Evolutionary conservation across 2,888 invertebrate genomes (phyloP).

Genomic region (Sthenelais limicola): DNA sequence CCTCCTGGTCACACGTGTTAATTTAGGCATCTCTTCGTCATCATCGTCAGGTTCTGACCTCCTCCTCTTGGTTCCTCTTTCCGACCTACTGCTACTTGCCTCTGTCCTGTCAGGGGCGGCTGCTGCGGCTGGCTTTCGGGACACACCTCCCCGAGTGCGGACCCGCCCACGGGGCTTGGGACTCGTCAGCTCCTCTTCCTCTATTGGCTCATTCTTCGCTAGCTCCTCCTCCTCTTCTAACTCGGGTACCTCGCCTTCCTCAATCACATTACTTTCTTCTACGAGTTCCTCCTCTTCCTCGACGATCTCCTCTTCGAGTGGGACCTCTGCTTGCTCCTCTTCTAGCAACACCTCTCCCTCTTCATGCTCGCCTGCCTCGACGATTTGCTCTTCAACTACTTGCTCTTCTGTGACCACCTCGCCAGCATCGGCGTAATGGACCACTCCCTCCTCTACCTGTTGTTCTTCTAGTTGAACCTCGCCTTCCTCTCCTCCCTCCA

Average conservation of each 20-base stretch:
- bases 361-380: neutral
- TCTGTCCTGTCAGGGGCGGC: too few species aligned
- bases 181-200: constrained; percentile 13
- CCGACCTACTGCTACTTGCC: too few species aligned
- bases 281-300: neutral
- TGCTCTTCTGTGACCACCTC: constrained; percentile 23
- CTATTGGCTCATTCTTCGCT: neutral
- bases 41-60: neutral
- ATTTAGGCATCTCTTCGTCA: constrained; percentile 27
- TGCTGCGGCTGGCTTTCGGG: too few species aligned
- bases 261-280: neutral
- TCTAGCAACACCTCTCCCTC: constrained; percentile 2
- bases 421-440: neutral
- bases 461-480: constrained; percentile 18
- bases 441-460: constrained; percentile 16
- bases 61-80: constrained; percentile 1
- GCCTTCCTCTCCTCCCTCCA: constrained; percentile 6
- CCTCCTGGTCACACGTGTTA: constrained; percentile 8
- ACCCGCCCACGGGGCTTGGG: constrained; percentile 23
- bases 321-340: neutral
- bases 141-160: constrained; percentile 21
- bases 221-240: neutral
- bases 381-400: constrained; percentile 14
- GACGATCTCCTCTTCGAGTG: neutral
- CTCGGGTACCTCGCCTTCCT: constrained; percentile 24